Conservation (phyloP, 2,888 invertebrate genomes). For the Spisula solida region DNA sequence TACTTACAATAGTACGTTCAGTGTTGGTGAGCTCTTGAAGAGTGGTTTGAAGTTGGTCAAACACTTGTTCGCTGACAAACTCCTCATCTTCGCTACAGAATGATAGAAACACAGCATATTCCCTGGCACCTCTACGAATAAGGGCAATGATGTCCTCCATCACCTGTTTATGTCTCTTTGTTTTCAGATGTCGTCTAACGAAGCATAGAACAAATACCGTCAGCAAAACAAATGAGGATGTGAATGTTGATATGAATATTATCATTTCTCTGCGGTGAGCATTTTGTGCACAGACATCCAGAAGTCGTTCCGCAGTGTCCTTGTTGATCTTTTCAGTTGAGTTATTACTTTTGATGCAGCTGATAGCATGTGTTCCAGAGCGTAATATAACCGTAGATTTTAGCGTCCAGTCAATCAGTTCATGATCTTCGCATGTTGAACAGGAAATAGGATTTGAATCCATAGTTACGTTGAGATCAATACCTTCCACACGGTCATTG, state of each 20-base stretch:
- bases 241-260: neutral
- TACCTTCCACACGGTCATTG: neutral
- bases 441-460: constrained; percentile 5
- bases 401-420: neutral
- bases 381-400: neutral
- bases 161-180: neutral
- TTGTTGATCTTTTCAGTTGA: neutral
- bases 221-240: neutral
- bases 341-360: neutral
- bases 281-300: neutral
- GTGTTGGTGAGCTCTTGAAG: neutral
- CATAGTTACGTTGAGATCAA: neutral
- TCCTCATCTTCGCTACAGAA: neutral
- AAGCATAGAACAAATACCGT: neutral
- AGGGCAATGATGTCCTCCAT: neutral
- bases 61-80: constrained; percentile 15
- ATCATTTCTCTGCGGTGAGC: neutral
- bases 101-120: neutral
- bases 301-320: neutral
- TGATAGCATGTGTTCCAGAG: neutral
- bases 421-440: neutral
- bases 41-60: neutral
- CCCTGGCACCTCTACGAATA: neutral
- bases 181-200: neutral
- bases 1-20: neutral